A percentile compares a stretch with the other conserved stretches of the same genome.
phyloP scores from a whole-genome alignment of 2,888 invertebrate species.

The Penaeus monodon region DNA sequence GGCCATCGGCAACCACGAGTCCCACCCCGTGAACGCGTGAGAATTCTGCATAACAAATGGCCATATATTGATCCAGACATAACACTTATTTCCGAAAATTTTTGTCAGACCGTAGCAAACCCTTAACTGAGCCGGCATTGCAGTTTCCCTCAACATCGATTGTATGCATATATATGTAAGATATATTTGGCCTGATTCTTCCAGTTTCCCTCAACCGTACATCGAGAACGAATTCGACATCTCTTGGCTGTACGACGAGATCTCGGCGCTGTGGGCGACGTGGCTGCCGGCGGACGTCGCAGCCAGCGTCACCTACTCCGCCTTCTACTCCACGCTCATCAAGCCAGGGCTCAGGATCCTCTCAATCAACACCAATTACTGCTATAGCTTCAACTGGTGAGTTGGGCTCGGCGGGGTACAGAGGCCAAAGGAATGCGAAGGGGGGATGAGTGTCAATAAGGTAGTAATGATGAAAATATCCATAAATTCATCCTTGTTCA shows the following conservation, averaged over 20 bases:
- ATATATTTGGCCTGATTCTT: no score
- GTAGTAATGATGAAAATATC: background rate
- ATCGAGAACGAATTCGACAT: slow-evolving; percentile 44
- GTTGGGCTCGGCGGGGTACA: no score
- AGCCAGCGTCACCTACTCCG: background rate
- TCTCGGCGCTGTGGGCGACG: background rate
- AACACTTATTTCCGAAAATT: no score
- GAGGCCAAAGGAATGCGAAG: no score
- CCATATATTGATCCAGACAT: no score
- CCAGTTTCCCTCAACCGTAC: slow-evolving; percentile 46
- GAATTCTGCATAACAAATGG: background rate
- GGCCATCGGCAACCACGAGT: slow-evolving; percentile 95
- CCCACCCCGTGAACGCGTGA: slow-evolving; percentile 93
- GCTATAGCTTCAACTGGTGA: slow-evolving; percentile 71
- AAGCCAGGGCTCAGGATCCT: slow-evolving; percentile 70
- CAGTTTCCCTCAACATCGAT: no score
- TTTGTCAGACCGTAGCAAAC: no score
- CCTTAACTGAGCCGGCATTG: no score
- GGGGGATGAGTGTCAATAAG: background rate
- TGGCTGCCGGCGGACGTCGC: background rate
- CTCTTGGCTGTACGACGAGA: slow-evolving; percentile 1
- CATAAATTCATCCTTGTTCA: background rate
- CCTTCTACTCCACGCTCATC: slow-evolving; percentile 67
- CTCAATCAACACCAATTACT: slow-evolving; percentile 72
- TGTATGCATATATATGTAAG: background rate